Conservation (phyloP, 30 jellyfish, hydroid and myxozoan species). For the Clytia hemisphaerica region DNA sequence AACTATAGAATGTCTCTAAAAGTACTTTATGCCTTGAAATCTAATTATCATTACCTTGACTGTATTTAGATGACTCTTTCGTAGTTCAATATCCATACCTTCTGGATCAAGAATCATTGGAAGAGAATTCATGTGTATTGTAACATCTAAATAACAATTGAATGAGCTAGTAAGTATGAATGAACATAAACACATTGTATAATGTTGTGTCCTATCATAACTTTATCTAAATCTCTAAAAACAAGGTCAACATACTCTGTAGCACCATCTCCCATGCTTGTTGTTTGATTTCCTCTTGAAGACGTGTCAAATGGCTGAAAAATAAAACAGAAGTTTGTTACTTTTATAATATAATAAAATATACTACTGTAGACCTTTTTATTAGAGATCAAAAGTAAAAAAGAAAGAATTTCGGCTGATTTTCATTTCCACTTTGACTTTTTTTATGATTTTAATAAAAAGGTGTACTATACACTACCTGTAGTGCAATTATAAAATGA, state of each 20-base stretch:
- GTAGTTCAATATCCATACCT: conserved; percentile 59
- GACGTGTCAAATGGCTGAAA: conserved; percentile 53
- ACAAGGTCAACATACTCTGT: conserved; percentile 31
- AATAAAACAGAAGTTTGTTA: too few relatives aligned
- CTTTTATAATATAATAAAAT: too few relatives aligned
- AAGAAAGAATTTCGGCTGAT: too few relatives aligned
- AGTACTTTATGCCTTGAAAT: too few relatives aligned
- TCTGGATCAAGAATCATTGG: conserved; percentile 73
- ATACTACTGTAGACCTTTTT: too few relatives aligned
- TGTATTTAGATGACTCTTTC: conserved; percentile 35
- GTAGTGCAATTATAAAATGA: too few relatives aligned
- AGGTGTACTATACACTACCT: too few relatives aligned
- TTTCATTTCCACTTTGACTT: background rate
- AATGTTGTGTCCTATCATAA: too few relatives aligned
- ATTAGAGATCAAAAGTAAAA: too few relatives aligned
- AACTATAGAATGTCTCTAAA: too few relatives aligned
- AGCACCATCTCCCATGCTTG: conserved; percentile 44
- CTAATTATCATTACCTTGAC: conserved; percentile 74
- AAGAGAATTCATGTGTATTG: conserved; percentile 41
- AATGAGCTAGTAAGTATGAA: background rate
- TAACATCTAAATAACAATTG: conserved; percentile 27
- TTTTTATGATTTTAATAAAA: too few relatives aligned
- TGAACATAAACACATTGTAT: background rate
- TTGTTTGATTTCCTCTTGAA: conserved; percentile 36
- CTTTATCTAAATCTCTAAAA: background rate